These are phyloP conservation scores for Nemotelus pantherinus DNA, from an alignment of 2,888 invertebrate species.

Conservation along the genomic window DNA sequence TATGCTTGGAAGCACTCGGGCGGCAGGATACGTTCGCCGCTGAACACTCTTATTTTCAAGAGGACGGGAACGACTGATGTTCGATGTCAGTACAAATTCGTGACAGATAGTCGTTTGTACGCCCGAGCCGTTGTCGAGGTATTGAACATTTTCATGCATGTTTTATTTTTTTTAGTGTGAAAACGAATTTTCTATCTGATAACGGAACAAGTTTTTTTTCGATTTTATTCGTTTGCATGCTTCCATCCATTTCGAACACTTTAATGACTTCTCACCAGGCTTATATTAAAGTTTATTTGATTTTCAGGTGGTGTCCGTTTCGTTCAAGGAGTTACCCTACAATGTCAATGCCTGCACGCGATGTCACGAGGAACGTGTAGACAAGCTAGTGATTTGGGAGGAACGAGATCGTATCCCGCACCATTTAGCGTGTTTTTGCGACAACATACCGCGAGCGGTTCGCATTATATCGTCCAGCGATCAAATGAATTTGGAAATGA, in stretches of 20 bases:
- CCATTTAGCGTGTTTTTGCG: slow-evolving; percentile 79
- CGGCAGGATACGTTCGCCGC: slow-evolving; percentile 81
- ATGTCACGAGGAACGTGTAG: slow-evolving; percentile 87
- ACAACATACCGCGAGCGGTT: slow-evolving; percentile 70
- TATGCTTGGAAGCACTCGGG: slow-evolving; percentile 83
- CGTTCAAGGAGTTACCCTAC: slow-evolving; percentile 84
- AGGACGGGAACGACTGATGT: slow-evolving; percentile 79
- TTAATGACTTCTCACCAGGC: too few relatives aligned
- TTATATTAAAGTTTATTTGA: not conserved
- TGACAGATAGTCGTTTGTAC: slow-evolving; percentile 83
- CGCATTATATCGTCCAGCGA: slow-evolving; percentile 82
- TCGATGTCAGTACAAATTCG: slow-evolving; percentile 83
- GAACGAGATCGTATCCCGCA: slow-evolving; percentile 72
- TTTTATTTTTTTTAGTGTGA: not conserved
- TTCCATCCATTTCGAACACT: not conserved
- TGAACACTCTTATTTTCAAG: slow-evolving; percentile 89
- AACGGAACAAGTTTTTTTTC: not conserved
- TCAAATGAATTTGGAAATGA: slow-evolving; percentile 81
- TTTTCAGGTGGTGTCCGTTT: slow-evolving; percentile 70
- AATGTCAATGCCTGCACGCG: slow-evolving; percentile 83
- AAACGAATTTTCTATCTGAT: slow-evolving; percentile 2
- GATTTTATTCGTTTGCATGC: not conserved
- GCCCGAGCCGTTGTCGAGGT: slow-evolving; percentile 81
- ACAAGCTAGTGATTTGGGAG: slow-evolving; percentile 84
- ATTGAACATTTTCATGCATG: slow-evolving; percentile 56